These are phyloP conservation scores for Sternotherus odoratus DNA, from an alignment of 2,797 vertebrate genomes.

Conservation along the genomic window DNA sequence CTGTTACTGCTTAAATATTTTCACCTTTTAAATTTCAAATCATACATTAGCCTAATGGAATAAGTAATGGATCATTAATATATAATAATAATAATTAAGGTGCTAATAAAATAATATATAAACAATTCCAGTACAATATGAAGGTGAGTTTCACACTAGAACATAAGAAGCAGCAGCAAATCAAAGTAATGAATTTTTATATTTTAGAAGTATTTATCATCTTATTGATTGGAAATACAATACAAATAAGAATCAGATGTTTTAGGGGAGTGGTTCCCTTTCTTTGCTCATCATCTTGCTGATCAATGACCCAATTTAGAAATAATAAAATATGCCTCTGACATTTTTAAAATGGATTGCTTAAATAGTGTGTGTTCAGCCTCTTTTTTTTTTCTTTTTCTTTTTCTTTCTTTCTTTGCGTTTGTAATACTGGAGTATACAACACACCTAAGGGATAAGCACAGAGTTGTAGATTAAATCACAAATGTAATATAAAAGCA, in stretches of 20 bases:
- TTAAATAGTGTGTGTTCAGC: conserved; percentile 61
- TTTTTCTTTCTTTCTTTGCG: background rate
- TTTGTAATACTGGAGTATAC: conserved; percentile 48
- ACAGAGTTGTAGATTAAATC: conserved; percentile 47
- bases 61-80: conserved; percentile 52
- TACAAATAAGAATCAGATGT: conserved; percentile 50
- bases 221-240: conserved; percentile 66
- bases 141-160: conserved; percentile 38
- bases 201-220: conserved; percentile 65
- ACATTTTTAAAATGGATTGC: conserved; percentile 65
- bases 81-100: conserved; percentile 44
- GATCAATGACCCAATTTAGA: conserved; percentile 66
- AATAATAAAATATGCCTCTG: conserved; percentile 69
- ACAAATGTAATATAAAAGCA: conserved; percentile 51
- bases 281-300: conserved; percentile 63
- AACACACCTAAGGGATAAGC: conserved; percentile 49
- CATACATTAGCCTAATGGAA: conserved; percentile 40
- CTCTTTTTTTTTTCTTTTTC: conserved; percentile 13
- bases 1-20: conserved; percentile 44
- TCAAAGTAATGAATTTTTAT: conserved; percentile 59
- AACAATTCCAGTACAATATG: conserved; percentile 1
- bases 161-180: conserved; percentile 45
- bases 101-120: conserved; percentile 34
- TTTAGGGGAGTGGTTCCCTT: conserved; percentile 59
- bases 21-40: conserved; percentile 52